A percentile compares a stretch with the other conserved stretches of the same genome.
Conservation (phyloP, 2,797 vertebrate species). For the Acrossocheilus wenchowensis region DNA sequence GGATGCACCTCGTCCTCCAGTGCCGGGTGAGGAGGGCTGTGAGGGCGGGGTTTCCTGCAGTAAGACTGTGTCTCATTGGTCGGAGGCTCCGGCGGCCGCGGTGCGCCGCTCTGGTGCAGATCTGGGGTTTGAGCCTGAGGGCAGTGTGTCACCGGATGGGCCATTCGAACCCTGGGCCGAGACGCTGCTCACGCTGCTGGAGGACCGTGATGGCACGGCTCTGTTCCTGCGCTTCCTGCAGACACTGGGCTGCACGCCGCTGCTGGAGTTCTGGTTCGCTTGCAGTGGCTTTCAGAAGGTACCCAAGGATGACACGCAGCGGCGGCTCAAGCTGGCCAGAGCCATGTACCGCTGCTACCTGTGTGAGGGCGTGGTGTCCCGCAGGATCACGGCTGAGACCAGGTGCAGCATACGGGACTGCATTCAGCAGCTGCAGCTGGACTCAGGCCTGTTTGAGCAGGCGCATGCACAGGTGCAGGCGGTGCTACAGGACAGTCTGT, state of each 20-base stretch:
- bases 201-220: constrained; percentile 94
- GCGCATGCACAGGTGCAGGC: constrained; percentile 94
- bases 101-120: constrained; percentile 89
- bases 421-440: constrained; percentile 87
- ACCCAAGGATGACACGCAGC: constrained; percentile 74
- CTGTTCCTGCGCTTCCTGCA: constrained; percentile 92
- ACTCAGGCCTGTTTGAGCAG: constrained; percentile 94
- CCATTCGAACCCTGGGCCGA: constrained; percentile 95
- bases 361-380: constrained; percentile 88
- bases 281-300: constrained; percentile 94
- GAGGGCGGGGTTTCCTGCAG: constrained; percentile 62
- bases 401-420: constrained; percentile 94
- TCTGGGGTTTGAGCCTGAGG: constrained; percentile 94
- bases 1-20: constrained; percentile 88
- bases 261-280: constrained; percentile 98
- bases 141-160: constrained; percentile 91
- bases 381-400: constrained; percentile 90
- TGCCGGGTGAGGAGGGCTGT: constrained; percentile 92
- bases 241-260: constrained; percentile 89
- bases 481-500: constrained; percentile 94
- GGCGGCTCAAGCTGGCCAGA: constrained; percentile 91
- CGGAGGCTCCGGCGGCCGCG: constrained; percentile 83
- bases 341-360: constrained; percentile 97
- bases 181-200: constrained; percentile 91
- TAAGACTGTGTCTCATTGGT: constrained; percentile 20